A percentile compares a stretch with the other conserved stretches of the same genome.
Evolutionary conservation across 2,797 vertebrate species (phyloP).

Genomic region (Crenuchus spilurus): DNA sequence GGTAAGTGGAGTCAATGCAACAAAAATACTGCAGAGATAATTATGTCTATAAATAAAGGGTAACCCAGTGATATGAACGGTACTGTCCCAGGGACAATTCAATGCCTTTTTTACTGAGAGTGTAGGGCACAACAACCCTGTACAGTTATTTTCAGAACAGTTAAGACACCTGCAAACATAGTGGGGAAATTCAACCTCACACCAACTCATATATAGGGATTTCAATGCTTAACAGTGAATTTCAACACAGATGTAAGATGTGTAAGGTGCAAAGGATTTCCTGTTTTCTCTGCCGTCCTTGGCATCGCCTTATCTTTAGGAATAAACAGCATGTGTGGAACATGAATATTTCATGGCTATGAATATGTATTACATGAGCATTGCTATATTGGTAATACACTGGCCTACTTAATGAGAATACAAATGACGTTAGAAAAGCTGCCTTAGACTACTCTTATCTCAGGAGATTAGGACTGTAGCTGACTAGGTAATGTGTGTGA

Average conservation of each 20-base stretch:
- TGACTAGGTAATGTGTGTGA: slow-evolving; percentile 14
- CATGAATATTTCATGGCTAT: slow-evolving; percentile 51
- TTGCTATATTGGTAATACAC: slow-evolving; percentile 35
- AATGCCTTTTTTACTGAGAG: too few species aligned
- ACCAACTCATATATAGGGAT: background rate
- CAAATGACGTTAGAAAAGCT: slow-evolving; percentile 21
- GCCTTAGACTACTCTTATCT: slow-evolving; percentile 4
- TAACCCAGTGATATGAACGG: too few species aligned
- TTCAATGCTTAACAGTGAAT: background rate
- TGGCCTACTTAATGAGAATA: slow-evolving; percentile 46
- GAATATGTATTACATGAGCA: slow-evolving; percentile 42
- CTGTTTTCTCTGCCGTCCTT: slow-evolving; percentile 25
- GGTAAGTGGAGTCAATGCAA: too few species aligned
- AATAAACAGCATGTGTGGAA: slow-evolving; percentile 24
- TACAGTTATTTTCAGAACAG: background rate
- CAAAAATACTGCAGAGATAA: too few species aligned
- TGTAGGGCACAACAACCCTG: background rate
- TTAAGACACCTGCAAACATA: background rate
- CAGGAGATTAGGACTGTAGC: slow-evolving; percentile 14
- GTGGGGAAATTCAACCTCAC: background rate
- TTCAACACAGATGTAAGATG: background rate
- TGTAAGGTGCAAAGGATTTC: slow-evolving; percentile 21
- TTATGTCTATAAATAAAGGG: too few species aligned
- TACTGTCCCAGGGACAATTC: too few species aligned
- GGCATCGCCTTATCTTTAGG: slow-evolving; percentile 35